Evolutionary conservation across 1,140 invertebrate genomes (phyloP).

Genomic region (Trissolcus basalis): DNA sequence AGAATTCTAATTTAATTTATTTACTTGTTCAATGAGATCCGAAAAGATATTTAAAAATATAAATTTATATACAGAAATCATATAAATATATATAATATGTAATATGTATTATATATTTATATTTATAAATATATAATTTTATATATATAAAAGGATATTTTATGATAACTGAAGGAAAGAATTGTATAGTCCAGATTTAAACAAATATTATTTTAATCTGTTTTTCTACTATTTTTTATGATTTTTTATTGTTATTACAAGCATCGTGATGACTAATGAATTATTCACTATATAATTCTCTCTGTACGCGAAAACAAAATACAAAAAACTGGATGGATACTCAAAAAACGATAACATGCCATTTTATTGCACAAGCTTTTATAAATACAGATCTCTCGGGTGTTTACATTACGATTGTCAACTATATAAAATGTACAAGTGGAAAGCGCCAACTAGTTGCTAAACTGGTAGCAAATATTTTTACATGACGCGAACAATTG

Average conservation of each 20-base stretch:
- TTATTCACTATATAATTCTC: slow-evolving; percentile 57
- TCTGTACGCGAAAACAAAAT: slow-evolving; percentile 43
- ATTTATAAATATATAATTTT: too few species aligned
- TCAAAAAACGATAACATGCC: slow-evolving; percentile 52
- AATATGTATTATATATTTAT: too few species aligned
- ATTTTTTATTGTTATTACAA: slow-evolving; percentile 24
- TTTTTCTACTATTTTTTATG: too few species aligned
- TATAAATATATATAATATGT: too few species aligned
- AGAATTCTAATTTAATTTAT: too few species aligned
- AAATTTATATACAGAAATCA: too few species aligned
- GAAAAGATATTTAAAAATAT: too few species aligned
- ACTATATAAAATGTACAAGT: slow-evolving; percentile 30
- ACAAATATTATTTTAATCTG: too few species aligned
- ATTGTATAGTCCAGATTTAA: slow-evolving; percentile 53
- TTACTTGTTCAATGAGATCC: slow-evolving; percentile 27
- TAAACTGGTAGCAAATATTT: slow-evolving; percentile 11
- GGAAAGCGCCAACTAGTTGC: slow-evolving; percentile 33
- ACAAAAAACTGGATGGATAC: slow-evolving; percentile 42
- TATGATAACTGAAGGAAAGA: slow-evolving; percentile 41
- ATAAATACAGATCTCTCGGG: slow-evolving; percentile 40
- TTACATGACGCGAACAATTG: background rate
- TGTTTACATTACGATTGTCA: slow-evolving; percentile 29
- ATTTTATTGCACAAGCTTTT: slow-evolving; percentile 53
- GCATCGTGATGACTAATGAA: slow-evolving; percentile 32
- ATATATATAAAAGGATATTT: too few species aligned